phyloP scores from a whole-genome alignment of 2,113 vertebrate species.

The Pungitius pungitius region DNA sequence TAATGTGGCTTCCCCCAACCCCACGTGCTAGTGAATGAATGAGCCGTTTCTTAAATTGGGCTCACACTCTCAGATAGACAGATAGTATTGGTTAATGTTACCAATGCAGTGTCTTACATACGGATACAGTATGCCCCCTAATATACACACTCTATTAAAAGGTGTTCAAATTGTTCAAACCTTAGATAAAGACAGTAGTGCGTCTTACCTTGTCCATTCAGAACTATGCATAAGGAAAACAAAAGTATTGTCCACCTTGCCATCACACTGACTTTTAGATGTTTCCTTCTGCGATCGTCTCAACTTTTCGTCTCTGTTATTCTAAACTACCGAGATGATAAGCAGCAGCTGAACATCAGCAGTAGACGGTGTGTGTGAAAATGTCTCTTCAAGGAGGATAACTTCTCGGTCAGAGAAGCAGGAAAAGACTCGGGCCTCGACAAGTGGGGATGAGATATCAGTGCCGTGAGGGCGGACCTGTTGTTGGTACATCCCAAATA shows the following conservation, averaged over 20 bases:
- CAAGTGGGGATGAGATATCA: not conserved
- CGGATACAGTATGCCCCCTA: not conserved
- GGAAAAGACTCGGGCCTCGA: not conserved
- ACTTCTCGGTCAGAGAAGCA: not conserved
- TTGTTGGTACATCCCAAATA: not conserved
- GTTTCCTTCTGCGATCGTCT: too few relatives aligned
- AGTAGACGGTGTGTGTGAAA: not conserved
- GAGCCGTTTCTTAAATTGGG: not conserved
- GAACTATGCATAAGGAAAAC: constrained; percentile 30
- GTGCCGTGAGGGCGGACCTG: constrained; percentile 10
- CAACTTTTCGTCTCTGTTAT: not conserved
- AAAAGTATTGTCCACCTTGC: constrained; percentile 42
- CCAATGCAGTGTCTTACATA: not conserved
- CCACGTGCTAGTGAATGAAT: constrained; percentile 1
- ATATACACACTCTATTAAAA: not conserved
- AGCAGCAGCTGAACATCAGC: not conserved
- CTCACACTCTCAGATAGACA: not conserved
- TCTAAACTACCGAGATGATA: not conserved
- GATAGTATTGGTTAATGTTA: not conserved
- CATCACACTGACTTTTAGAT: constrained; percentile 6
- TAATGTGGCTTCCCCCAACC: not conserved
- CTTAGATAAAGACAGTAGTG: not conserved
- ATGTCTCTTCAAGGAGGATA: not conserved
- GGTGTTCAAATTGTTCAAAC: not conserved
- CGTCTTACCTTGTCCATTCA: constrained; percentile 56